Base-by-base conservation (phyloP, 1,140 invertebrate genomes). In the Penaeus vannamei region DNA sequence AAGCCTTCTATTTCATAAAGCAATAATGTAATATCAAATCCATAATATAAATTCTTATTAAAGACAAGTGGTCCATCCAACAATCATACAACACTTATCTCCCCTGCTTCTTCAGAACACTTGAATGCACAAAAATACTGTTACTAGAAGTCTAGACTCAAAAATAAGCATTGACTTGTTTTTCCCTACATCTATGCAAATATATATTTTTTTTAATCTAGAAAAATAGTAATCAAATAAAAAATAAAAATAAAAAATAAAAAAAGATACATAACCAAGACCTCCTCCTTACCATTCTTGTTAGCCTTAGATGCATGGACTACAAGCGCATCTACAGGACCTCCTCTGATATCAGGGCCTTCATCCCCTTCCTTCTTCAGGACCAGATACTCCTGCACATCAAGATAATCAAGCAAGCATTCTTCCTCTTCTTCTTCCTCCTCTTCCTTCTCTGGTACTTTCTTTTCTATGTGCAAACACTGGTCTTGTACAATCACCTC, bases 291-390 rank as follows among this genome's bases (percentile, higher is more conserved):
- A 96, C 96, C 96, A 94, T 97, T 96, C 95, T 97, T 98, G 92
- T 96, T 96, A 84, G 96, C 96, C 93, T 97, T 97, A 80, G 98
- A 98, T 29, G 98, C 98, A 92, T 98, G 96, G 86, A 99, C 97
- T 87, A 99, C 96, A 42, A 99, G 95, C 3, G 97, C 97, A 93
- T 99, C 97, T 0, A 97, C 95, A 91, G 96, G 95, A 61, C 98
- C 98, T 17, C 98, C 98, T 83, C 97, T 94, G 64, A 99, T 96
- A 91, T 98, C 97, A 0, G 97, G 96, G 14, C 96, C 96, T 89
- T 98, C 97, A 92, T 97, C 97, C 29, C 96, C 95, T 1, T 94
- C 93, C 92, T 96, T 96, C 92, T 97, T 97, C 72, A 96, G 94
- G 46, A 97, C 94, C 90, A 98, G 94, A 93, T 96, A 96, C 91